phyloP scores from a whole-genome alignment of 1,140 invertebrate species.

The Ceratina australensis region DNA sequence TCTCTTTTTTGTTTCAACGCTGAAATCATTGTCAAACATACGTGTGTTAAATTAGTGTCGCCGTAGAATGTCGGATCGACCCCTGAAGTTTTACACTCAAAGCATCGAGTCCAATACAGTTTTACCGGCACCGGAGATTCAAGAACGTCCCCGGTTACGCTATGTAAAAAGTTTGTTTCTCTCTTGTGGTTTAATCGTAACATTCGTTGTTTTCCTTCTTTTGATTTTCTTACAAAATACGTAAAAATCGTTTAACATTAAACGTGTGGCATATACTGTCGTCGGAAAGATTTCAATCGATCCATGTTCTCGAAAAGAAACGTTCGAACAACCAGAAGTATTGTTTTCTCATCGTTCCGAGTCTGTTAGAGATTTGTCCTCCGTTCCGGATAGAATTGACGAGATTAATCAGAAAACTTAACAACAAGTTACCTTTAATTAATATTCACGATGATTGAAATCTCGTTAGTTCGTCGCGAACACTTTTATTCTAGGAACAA shows the following conservation, averaged over 20 bases:
- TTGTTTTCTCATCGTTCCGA: too few species aligned
- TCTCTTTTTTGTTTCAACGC: background rate
- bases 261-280: slow-evolving; percentile 5
- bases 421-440: background rate
- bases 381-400: background rate
- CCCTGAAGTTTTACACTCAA: background rate
- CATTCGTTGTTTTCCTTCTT: slow-evolving; percentile 37
- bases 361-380: background rate
- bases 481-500: slow-evolving; percentile 26
- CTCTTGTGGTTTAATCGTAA: slow-evolving; percentile 24
- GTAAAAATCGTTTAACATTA: slow-evolving; percentile 38
- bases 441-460: background rate
- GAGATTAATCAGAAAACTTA: background rate
- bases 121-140: background rate
- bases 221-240: slow-evolving; percentile 38
- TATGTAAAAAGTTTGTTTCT: slow-evolving; percentile 13
- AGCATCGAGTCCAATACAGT: background rate
- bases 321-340: background rate
- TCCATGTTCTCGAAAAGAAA: background rate
- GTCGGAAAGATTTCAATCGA: slow-evolving; percentile 2
- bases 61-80: background rate
- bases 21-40: background rate
- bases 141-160: background rate
- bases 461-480: background rate
- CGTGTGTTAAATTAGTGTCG: background rate